Evolutionary conservation across 2,113 vertebrate genomes (phyloP), one percentile per base, ranked within the genome.

Genomic region (Microcebus ravelobensis): DNA sequence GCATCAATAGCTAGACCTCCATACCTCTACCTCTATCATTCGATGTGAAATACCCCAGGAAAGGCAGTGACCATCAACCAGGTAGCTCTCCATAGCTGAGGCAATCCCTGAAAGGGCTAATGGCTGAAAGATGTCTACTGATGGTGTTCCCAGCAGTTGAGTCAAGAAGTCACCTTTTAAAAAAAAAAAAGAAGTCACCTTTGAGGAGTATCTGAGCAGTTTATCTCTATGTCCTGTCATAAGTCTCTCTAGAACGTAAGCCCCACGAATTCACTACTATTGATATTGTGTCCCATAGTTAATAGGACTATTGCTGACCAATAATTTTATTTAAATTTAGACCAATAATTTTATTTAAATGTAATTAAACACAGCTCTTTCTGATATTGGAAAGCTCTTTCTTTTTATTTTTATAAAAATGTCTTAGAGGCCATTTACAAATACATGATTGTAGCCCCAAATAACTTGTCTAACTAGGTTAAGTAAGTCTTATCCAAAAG

Each of bases 361-460:
- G 5, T 52, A 67, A 42, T 42, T 42, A 42, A 42, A 42, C 42
- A 42, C 42, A 42, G 42, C 42, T 42, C 42, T 42, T 83, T 82
- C 70, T 82, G 48, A 57, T 63, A 63, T 59, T 86, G 1, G 57
- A 63, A 71, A 23, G 4, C 8, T 67, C 21, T 48, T 87, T 96
- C 34, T 76, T 87, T 82, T 86, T 59, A 61, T 80, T 83, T n/a
- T 91, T 74, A 81, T 55, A 59, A 79, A 91, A 93, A 74, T 89
- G 55, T 57, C 11, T 79, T 91, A 76, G 50, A 88, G 11, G 18
- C 48, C 77, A 81, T 63, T 89, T 91, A 76, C 31, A 92, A 92
- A 90, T 59, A 55, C 0, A 31, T 68, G 61, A 95, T 42, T n/a
- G 42, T 8, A 85, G 27, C 42, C 87, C 82, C 63, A 50, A 94